Percentiles rank a stretch among this genome's conserved stretches.
Conservation (phyloP, 2,113 vertebrate genomes). For the Ondatra zibethicus region DNA sequence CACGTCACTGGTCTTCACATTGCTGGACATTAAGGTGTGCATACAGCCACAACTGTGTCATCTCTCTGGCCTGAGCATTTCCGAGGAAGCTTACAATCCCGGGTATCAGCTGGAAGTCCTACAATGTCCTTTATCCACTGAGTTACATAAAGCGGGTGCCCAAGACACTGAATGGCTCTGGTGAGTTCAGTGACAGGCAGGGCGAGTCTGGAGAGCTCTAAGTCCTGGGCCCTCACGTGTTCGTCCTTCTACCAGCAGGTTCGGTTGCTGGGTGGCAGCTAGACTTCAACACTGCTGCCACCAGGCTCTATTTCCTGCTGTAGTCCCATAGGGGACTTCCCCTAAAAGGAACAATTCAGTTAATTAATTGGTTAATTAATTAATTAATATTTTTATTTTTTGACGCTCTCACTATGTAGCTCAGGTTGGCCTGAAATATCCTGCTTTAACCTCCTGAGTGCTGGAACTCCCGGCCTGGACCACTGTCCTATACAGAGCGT, state of each 20-base stretch:
- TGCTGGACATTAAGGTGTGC: not conserved
- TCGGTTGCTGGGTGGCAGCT: not conserved
- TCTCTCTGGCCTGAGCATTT: not conserved
- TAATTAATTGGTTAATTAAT: not conserved
- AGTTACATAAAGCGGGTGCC: not conserved
- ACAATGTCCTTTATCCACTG: not conserved
- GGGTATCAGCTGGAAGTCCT: not conserved
- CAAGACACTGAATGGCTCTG: not conserved
- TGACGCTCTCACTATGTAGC: not conserved
- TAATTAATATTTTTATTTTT: not conserved
- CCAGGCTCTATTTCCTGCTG: not conserved
- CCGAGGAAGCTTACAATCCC: not conserved
- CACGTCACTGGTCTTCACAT: not conserved
- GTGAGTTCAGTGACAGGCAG: not conserved
- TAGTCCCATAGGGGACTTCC: not conserved
- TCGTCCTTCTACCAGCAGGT: not conserved
- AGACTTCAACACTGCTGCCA: not conserved
- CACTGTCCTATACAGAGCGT: not conserved
- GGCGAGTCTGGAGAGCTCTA: too few relatives aligned
- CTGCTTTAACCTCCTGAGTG: not conserved
- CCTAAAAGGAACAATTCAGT: not conserved
- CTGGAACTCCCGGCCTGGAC: not conserved
- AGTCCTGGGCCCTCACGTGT: too few relatives aligned
- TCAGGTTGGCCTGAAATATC: not conserved
- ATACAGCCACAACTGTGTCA: not conserved